Percentiles rank a stretch among this genome's conserved stretches.
Evolutionary conservation across 2,888 invertebrate species (phyloP).

Genomic region (Chrysina gloriosa): DNA sequence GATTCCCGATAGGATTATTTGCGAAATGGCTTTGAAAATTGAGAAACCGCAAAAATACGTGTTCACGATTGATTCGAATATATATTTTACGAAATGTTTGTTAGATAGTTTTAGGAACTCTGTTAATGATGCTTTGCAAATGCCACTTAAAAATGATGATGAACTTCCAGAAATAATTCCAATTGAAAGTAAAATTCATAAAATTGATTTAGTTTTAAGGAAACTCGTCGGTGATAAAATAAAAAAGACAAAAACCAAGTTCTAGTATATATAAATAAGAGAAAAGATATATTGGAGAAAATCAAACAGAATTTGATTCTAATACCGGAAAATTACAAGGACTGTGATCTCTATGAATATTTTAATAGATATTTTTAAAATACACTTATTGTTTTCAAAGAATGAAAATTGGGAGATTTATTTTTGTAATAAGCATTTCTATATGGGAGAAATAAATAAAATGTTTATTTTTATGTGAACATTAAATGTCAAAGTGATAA

Average conservation of each 20-base stretch:
- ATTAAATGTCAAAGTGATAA: too few relatives aligned
- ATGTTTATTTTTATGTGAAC: constrained; percentile 3
- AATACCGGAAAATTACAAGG: constrained; percentile 31
- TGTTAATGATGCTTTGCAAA: constrained; percentile 37
- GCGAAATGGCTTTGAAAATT: constrained; percentile 43
- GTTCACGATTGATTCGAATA: constrained; percentile 37
- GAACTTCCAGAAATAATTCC: constrained; percentile 9
- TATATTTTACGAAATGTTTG: constrained; percentile 20
- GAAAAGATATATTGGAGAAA: constrained; percentile 42
- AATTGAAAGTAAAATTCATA: constrained; percentile 39
- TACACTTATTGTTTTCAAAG: neutral
- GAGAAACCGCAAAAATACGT: constrained; percentile 42
- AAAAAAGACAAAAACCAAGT: constrained; percentile 34
- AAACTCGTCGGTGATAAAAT: constrained; percentile 45
- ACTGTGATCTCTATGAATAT: constrained; percentile 32
- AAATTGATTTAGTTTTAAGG: constrained; percentile 46
- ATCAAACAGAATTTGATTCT: constrained; percentile 41
- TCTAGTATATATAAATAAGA: constrained; percentile 28
- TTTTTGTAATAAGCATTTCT: neutral
- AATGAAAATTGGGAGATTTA: neutral
- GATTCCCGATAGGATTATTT: constrained; percentile 42
- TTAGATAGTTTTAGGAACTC: constrained; percentile 27
- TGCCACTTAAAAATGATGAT: constrained; percentile 24
- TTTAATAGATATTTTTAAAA: constrained; percentile 22
- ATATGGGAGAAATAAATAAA: neutral